Base-by-base conservation (phyloP, 1,140 invertebrate species). In the Pachyrhynchus sulphureomaculatus region DNA sequence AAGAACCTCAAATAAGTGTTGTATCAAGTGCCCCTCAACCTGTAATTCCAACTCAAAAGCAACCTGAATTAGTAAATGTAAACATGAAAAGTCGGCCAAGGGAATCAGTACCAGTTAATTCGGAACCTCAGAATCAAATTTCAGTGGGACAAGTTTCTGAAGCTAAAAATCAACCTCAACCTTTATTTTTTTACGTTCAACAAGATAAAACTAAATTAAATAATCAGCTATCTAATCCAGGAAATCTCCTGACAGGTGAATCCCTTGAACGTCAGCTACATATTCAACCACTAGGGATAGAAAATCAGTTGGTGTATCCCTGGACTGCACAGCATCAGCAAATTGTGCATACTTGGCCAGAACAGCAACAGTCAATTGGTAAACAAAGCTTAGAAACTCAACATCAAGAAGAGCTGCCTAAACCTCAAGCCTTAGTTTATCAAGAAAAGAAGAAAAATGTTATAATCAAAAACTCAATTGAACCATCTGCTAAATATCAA, bases 151-250 rank as follows among this genome's bases (percentile, higher is more conserved):
- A 29, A 29, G 12, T 9, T 29, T 6, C 5, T 29, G 26, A 29
- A 10, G 26, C 26, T 1, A 6, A 6, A 36, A 39, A 15, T 4
- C 49, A 17, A 9, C 45, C 10, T 24, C 49, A 52, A 21, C 33
- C 49, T n/a, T 12, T 36, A 8, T 52, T 52, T 21, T 52, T 37
- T 21, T 52, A 52, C 21, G 34, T 52, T 15, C 47, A 49, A 20
- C 23, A 57, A 18, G 23, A 12, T 12, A 5, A 32, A 2, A 9
- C 8, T 29, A 10, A 29, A 9, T n/a, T n/a, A 15, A 15, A n/a
- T 18, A 13, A 5, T 5, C 4, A 9, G 13, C 34, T 5, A 15
- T 18, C 34, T 37, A n/a, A 9, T 37, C 1, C 34, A 1, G 17
- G n/a, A 37, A 37, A 18, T 18, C 5, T 15, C 5, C 34, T 15